Evolutionary conservation across 2,888 invertebrate species (phyloP).

Genomic region (Chesias legatella): DNA sequence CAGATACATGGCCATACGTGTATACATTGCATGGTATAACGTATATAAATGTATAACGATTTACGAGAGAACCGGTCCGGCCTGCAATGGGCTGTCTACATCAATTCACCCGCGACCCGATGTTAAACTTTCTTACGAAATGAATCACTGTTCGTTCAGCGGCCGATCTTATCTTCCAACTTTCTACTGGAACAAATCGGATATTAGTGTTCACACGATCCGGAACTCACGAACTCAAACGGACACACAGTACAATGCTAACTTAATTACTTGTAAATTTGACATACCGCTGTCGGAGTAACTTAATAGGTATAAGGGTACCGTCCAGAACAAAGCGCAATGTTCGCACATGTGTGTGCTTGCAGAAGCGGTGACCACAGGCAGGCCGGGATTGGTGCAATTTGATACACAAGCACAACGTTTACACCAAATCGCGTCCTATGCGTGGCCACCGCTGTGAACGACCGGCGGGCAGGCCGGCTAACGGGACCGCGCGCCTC

Average conservation of each 20-base stretch:
- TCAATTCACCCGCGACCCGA: constrained; percentile 64
- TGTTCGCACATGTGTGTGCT: constrained; percentile 28
- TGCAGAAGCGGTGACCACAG: constrained; percentile 57
- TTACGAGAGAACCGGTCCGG: constrained; percentile 70
- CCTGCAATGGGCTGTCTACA: constrained; percentile 53
- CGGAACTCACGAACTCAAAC: constrained; percentile 11
- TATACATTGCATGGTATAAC: constrained; percentile 28
- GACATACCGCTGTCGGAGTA: constrained; percentile 27
- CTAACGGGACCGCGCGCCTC: constrained; percentile 76
- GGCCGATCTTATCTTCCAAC: constrained; percentile 26
- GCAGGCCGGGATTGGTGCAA: constrained; percentile 82
- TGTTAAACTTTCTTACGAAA: constrained; percentile 63
- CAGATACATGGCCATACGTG: constrained; percentile 12
- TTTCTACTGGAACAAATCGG: constrained; percentile 30
- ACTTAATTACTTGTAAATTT: constrained; percentile 15
- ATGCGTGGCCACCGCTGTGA: constrained; percentile 77
- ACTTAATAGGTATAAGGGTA: constrained; percentile 23
- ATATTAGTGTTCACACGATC: constrained; percentile 17
- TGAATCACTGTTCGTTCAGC: constrained; percentile 45
- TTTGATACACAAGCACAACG: constrained; percentile 71
- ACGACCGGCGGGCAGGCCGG: constrained; percentile 61
- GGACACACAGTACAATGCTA: constrained; percentile 16
- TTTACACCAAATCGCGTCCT: constrained; percentile 80
- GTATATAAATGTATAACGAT: constrained; percentile 51
- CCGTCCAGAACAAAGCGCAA: neutral